phyloP scores from a whole-genome alignment of 1,140 invertebrate species.

The Rhopalosiphum padi region DNA sequence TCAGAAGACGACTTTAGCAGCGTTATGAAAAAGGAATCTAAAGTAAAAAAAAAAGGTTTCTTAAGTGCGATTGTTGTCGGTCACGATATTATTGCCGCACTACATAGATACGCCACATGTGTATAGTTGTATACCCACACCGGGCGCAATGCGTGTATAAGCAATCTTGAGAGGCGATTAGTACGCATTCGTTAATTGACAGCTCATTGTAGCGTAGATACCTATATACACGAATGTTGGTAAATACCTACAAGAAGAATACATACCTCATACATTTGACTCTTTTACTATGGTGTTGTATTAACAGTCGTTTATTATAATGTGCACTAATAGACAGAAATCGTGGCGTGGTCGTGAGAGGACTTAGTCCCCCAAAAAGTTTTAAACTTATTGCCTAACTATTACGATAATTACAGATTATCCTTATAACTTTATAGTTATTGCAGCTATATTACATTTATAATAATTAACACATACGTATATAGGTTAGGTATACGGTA shows the following conservation, averaged over 20 bases:
- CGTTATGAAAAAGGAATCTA: neutral
- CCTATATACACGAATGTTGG: neutral
- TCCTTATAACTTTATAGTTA: neutral
- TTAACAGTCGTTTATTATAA: neutral
- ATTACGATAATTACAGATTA: neutral
- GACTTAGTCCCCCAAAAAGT: neutral
- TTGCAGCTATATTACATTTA: neutral
- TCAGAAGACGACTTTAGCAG: constrained; percentile 35
- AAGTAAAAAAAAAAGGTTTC: constrained; percentile 12
- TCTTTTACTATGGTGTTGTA: neutral
- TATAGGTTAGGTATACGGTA: neutral
- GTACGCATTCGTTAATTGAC: constrained; percentile 24
- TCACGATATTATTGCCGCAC: neutral
- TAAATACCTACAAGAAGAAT: neutral
- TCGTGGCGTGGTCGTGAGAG: neutral
- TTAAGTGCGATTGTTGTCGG: constrained; percentile 22
- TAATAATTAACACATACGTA: neutral
- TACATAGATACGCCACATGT: neutral
- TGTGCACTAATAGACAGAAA: neutral
- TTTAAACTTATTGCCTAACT: neutral
- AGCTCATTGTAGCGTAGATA: neutral
- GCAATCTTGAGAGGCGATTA: constrained; percentile 13
- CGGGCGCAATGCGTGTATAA: neutral
- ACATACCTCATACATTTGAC: neutral
- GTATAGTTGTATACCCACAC: neutral